Evolutionary conservation across 2,888 invertebrate species (phyloP).

Genomic region (Galeruca laticollis): DNA sequence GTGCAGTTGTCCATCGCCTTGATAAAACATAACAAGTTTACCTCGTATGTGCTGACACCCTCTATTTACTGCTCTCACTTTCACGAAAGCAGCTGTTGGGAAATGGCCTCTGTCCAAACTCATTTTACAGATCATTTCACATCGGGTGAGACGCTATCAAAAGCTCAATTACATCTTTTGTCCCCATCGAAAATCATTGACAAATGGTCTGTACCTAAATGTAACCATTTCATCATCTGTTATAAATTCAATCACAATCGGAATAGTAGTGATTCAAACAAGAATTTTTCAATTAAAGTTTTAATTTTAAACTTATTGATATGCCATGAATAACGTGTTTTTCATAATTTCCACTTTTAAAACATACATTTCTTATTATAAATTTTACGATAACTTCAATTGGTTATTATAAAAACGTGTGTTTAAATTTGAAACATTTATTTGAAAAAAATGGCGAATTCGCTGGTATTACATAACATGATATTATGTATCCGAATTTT

Average conservation of each 20-base stretch:
- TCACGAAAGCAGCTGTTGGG: slow-evolving; percentile 52
- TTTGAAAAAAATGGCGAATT: background rate
- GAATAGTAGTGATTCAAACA: too few species aligned
- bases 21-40: slow-evolving; percentile 6
- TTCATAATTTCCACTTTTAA: too few species aligned
- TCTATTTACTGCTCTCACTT: slow-evolving; percentile 5
- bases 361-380: too few species aligned
- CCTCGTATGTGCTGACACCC: background rate
- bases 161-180: slow-evolving; percentile 32
- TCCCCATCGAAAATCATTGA: slow-evolving; percentile 4
- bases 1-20: slow-evolving; percentile 2
- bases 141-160: slow-evolving; percentile 52
- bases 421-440: too few species aligned
- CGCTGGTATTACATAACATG: background rate
- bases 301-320: too few species aligned
- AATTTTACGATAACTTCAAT: too few species aligned
- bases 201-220: background rate
- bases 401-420: too few species aligned
- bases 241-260: too few species aligned
- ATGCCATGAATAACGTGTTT: too few species aligned
- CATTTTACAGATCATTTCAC: slow-evolving; percentile 62
- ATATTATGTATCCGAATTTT: too few species aligned
- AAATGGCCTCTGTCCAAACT: slow-evolving; percentile 64
- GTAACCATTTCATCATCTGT: background rate
- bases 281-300: too few species aligned